phyloP scores from a whole-genome alignment of 2,888 invertebrate species.

The Drosophila subquinaria region DNA sequence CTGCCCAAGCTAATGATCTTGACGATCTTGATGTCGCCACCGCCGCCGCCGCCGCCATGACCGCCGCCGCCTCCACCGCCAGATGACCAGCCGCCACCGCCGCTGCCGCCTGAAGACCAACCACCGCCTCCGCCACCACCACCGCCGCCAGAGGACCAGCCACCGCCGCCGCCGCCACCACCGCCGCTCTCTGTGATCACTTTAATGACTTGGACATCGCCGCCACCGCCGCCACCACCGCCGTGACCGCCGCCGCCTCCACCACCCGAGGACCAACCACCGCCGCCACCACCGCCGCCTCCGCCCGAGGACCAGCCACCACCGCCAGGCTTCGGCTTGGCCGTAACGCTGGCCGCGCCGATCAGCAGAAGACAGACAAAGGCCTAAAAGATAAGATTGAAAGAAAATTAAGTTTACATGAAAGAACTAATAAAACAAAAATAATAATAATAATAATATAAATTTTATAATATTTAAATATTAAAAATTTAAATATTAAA shows the following conservation, averaged over 20 bases:
- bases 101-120: slow-evolving; percentile 58
- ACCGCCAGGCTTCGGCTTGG: slow-evolving; percentile 82
- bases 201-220: slow-evolving; percentile 59
- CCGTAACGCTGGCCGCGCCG: slow-evolving; percentile 82
- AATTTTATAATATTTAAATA: too few relatives aligned
- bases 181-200: slow-evolving; percentile 67
- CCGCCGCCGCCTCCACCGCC: slow-evolving; percentile 34
- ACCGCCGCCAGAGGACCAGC: slow-evolving; percentile 52
- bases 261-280: slow-evolving; percentile 71
- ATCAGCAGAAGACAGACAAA: slow-evolving; percentile 83
- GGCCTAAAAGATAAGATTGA: slow-evolving; percentile 57
- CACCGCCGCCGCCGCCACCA: slow-evolving; percentile 64
- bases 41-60: slow-evolving; percentile 44
- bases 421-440: too few relatives aligned
- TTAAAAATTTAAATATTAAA: too few relatives aligned
- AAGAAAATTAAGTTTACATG: too few relatives aligned
- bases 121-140: slow-evolving; percentile 65
- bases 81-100: slow-evolving; percentile 48
- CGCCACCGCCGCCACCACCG: slow-evolving; percentile 67
- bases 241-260: slow-evolving; percentile 69
- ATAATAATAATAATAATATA: too few relatives aligned
- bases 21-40: slow-evolving; percentile 42
- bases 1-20: slow-evolving; percentile 49
- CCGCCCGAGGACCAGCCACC: slow-evolving; percentile 72
- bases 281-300: slow-evolving; percentile 56